These are phyloP conservation scores for Xiphias gladius DNA, from an alignment of 2,113 vertebrate species.

Conservation along the genomic window DNA sequence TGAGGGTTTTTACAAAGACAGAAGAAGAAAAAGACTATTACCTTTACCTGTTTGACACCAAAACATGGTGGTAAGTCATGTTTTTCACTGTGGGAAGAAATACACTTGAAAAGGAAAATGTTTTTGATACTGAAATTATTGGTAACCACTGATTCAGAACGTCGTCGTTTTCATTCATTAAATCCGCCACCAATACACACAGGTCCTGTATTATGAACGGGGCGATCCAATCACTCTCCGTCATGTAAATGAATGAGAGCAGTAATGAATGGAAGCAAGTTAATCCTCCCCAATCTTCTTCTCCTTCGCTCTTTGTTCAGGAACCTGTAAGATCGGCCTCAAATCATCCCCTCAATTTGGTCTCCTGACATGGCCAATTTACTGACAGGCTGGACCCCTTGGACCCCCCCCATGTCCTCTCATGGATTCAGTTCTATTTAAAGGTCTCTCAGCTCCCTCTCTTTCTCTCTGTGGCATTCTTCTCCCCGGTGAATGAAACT, in stretches of 20 bases:
- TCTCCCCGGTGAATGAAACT: slow-evolving; percentile 11
- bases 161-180: slow-evolving; percentile 45
- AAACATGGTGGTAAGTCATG: neutral
- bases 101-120: neutral
- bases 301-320: slow-evolving; percentile 61
- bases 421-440: slow-evolving; percentile 39
- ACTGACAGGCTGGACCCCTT: slow-evolving; percentile 45
- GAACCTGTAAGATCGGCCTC: slow-evolving; percentile 50
- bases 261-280: slow-evolving; percentile 52
- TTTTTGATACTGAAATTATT: neutral
- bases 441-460: slow-evolving; percentile 41
- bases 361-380: slow-evolving; percentile 62
- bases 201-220: slow-evolving; percentile 36
- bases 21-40: neutral
- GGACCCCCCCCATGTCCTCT: slow-evolving; percentile 55
- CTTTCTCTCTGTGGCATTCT: neutral
- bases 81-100: neutral
- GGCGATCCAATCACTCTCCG: slow-evolving; percentile 47
- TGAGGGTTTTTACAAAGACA: neutral
- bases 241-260: slow-evolving; percentile 43
- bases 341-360: slow-evolving; percentile 73
- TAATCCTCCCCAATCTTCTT: slow-evolving; percentile 53
- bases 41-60: neutral
- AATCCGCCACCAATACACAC: slow-evolving; percentile 24
- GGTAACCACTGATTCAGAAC: slow-evolving; percentile 12